phyloP scores from a whole-genome alignment of 2,888 invertebrate species.

The Ptychoptera albimana region DNA sequence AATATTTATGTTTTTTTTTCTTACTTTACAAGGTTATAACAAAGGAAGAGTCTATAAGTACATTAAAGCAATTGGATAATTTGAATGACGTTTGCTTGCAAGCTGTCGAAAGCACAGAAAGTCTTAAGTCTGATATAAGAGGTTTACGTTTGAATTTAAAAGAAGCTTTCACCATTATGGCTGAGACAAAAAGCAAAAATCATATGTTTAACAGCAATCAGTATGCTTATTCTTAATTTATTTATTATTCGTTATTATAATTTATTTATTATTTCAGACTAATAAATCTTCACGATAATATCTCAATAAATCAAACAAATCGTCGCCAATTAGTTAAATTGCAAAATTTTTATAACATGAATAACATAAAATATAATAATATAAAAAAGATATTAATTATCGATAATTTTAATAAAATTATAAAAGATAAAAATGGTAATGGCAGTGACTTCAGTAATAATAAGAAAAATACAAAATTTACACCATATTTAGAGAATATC shows the following conservation, averaged over 20 bases:
- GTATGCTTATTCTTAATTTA: conserved; percentile 14
- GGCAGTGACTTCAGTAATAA: too few relatives aligned
- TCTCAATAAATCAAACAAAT: conserved; percentile 19
- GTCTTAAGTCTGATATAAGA: conserved; percentile 43
- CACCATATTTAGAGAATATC: conserved; percentile 55
- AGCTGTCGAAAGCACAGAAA: conserved; percentile 40
- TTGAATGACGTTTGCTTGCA: conserved; percentile 45
- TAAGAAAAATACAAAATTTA: neutral
- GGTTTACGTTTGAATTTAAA: conserved; percentile 32
- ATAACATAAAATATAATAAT: conserved; percentile 43
- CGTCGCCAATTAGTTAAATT: conserved; percentile 47
- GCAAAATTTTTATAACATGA: conserved; percentile 49
- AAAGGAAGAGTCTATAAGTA: conserved; percentile 36
- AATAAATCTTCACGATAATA: conserved; percentile 2
- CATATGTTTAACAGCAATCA: conserved; percentile 24
- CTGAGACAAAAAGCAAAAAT: conserved; percentile 26
- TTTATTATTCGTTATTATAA: neutral
- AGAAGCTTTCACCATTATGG: conserved; percentile 29
- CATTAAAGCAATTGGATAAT: conserved; percentile 34
- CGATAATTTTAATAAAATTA: neutral
- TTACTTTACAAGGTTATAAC: conserved; percentile 30
- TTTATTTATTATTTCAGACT: neutral
- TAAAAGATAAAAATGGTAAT: neutral
- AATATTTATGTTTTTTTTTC: neutral
- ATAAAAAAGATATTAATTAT: neutral